These are phyloP conservation scores for Pharmacophagus antenor DNA, from an alignment of 2,888 invertebrate genomes.

Conservation along the genomic window DNA sequence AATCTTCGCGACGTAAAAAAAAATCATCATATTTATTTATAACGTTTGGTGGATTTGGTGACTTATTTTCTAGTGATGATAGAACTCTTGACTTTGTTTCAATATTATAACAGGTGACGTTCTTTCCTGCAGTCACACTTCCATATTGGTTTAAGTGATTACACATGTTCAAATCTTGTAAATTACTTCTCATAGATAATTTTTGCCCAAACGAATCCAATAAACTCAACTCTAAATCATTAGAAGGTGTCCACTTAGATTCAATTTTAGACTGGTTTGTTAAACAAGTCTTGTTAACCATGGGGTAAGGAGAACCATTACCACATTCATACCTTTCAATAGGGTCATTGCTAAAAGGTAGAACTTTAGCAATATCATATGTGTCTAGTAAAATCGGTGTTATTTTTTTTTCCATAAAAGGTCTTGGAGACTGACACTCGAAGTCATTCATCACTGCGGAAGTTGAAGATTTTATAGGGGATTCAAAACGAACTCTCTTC, in stretches of 20 bases:
- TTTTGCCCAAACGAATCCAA: conserved; percentile 51
- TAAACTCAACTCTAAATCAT: conserved; percentile 67
- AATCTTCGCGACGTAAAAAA: conserved; percentile 59
- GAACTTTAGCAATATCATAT: conserved; percentile 35
- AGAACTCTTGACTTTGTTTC: conserved; percentile 36
- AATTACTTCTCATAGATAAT: conserved; percentile 41
- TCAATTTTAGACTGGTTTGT: conserved; percentile 35
- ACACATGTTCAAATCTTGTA: conserved; percentile 16
- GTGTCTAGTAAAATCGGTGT: conserved; percentile 41
- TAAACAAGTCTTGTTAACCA: conserved; percentile 51
- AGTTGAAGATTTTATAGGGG: conserved; percentile 43
- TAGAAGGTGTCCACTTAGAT: conserved; percentile 52
- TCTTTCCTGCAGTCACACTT: not conserved
- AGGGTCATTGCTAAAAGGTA: conserved; percentile 57
- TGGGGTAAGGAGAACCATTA: conserved; percentile 62
- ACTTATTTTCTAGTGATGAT: conserved; percentile 43
- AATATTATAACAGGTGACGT: not conserved
- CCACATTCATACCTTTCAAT: conserved; percentile 59
- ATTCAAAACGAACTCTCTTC: conserved; percentile 74
- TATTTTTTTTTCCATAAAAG: conserved; percentile 52
- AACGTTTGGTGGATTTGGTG: conserved; percentile 44
- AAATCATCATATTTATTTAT: conserved; percentile 55
- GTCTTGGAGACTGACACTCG: conserved; percentile 72
- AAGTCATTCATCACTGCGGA: conserved; percentile 51
- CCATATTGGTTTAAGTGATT: not conserved